Evolutionary conservation across 2,113 vertebrate species (phyloP), one percentile per base, ranked within the genome.

Genomic region (Galbula dea): DNA sequence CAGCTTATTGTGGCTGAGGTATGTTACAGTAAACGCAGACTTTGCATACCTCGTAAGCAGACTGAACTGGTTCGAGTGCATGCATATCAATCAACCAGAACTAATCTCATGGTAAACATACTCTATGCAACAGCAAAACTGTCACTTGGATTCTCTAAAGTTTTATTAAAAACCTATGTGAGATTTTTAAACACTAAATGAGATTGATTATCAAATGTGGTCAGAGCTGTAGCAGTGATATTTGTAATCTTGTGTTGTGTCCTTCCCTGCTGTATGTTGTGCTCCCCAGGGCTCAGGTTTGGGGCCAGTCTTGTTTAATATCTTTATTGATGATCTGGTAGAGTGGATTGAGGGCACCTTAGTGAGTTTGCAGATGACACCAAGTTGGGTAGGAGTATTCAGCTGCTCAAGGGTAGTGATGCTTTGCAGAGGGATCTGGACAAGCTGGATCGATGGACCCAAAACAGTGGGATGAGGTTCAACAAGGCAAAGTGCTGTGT

Each of bases 141-240:
- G 66, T 75, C 79, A 65, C 58, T 71, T 75, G 72, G 37, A 73
- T 83, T 49, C 46, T 81, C 83, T 82, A 67, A 88, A 65, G 55
- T 91, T 97, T 97, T 95, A 97, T 97, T 96, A 95, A 95, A 97
- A 97, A 34, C 83, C 93, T 96, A 36, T 86, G 94, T 96, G 21
- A 84, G 95, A 91, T 95, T 84, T 90, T 89, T 81, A 91, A 84
- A 86, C 19, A 13, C 32, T 48, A 71, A 90, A 76, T 88, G 73
- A 96, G 69, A 49, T 34, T 26, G 32, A 65, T 84, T 91, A 67
- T 73, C 62, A 74, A 68, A 34, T 23, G 5, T 24, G 62, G 26
- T 84, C 37, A 11, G 43, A 51, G 22, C 45, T 75, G 58, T 85
- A 88, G 46, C 61, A 32, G 20, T 71, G 34, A 4, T 12, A 55